Base-by-base conservation (phyloP, 2,888 invertebrate species). In the Pseudolycoriella hygida region DNA sequence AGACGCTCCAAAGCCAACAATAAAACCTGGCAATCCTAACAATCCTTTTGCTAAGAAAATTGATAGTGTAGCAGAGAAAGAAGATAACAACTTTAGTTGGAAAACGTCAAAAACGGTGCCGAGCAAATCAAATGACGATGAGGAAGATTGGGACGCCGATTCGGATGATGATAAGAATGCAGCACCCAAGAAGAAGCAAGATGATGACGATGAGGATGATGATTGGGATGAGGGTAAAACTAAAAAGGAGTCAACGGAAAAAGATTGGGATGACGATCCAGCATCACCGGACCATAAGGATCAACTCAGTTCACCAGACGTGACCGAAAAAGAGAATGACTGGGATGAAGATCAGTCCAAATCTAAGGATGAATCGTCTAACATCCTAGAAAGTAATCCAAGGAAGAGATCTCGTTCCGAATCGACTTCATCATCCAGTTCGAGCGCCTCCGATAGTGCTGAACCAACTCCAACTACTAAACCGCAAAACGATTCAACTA, bases 381-480 rank as follows among this genome's bases (percentile, higher is more conserved):
- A 34, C n/a, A 34, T 14, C 5, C 34, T 12, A 34, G 34, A 12
- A 14, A 34, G 15, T 63, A 74, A 52, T 68, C 75, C 60, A 55
- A 68, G 55, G 53, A 76, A 65, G 25, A 25, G 25, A 25, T 25
- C 25, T 57, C 66, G 69, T 19, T 67, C 69, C 0, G 67, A 64
- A 44, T 71, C 71, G n/a, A 69, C 67, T 50, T 66, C 64, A 30
- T 42, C 47, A 6, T 67, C 67, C 12, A 67, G 66, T 40, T 67
- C 66, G 41, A 69, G 68, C 45, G 53, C 52, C 1, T 52, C 53
- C 14, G 71, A 71, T 3, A 70, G 63, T 46, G 75, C 73, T 40
- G 58, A 58, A 20, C 61, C 60, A 17, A 41, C 18, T 3, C 64
- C 63, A 47, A 50, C 54, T 17, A 56, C 11, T 56, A 10, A 47